A percentile compares a stretch with the other conserved stretches of the same genome.
phyloP scores from a whole-genome alignment of 2,113 vertebrate genomes.

The Lucifuga dentata region DNA sequence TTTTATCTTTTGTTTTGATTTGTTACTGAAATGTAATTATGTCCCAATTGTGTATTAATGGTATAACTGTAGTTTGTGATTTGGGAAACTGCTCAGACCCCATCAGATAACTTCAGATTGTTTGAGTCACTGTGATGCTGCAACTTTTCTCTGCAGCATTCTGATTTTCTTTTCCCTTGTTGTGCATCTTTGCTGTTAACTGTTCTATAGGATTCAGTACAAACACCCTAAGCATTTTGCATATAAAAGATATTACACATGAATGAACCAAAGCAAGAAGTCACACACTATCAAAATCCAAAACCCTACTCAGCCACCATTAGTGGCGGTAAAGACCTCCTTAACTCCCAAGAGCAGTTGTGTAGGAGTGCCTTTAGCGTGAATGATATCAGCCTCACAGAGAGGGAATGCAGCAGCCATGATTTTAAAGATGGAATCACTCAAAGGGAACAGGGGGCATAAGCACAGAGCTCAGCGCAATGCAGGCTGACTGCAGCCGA shows the following conservation, averaged over 20 bases:
- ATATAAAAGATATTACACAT: constrained; percentile 5
- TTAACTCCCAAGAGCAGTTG: constrained; percentile 12
- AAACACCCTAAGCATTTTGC: background rate
- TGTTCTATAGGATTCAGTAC: background rate
- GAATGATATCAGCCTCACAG: constrained; percentile 41
- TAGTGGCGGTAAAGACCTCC: constrained; percentile 42
- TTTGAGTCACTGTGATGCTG: background rate
- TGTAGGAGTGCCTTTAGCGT: constrained; percentile 29
- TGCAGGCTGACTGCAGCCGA: constrained; percentile 73
- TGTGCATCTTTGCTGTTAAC: constrained; percentile 3
- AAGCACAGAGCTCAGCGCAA: constrained; percentile 71
- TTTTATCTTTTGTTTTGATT: no score
- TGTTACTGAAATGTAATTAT: no score
- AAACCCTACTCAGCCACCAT: constrained; percentile 32
- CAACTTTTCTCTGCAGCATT: background rate
- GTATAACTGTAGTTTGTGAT: no score
- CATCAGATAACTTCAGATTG: background rate
- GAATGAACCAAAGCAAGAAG: constrained; percentile 18
- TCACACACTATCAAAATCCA: constrained; percentile 11
- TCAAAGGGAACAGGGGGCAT: constrained; percentile 74
- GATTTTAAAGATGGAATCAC: constrained; percentile 76
- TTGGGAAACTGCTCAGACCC: no score
- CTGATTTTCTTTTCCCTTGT: background rate
- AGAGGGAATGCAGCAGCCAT: constrained; percentile 47
- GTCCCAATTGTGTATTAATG: no score